These are phyloP conservation scores for Eurystomus gularis DNA, from an alignment of 2,113 vertebrate genomes.

Conservation along the genomic window DNA sequence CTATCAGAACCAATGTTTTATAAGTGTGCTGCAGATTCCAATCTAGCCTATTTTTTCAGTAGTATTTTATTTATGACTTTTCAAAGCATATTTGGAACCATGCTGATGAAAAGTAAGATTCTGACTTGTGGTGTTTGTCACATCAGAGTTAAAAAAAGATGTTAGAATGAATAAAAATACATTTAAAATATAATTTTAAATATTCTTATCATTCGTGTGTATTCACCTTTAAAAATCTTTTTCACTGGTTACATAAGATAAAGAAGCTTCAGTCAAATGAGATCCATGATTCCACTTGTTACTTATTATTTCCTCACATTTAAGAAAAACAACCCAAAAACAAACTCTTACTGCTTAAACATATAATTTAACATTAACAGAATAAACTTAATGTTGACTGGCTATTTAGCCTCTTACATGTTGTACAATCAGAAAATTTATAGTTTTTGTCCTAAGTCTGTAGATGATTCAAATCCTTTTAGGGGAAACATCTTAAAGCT, in stretches of 20 bases:
- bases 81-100: neutral
- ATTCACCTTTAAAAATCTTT: neutral
- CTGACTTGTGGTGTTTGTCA: neutral
- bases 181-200: neutral
- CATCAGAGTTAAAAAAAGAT: neutral
- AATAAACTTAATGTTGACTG: neutral
- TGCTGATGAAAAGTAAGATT: neutral
- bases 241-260: neutral
- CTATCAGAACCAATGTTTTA: constrained; percentile 19
- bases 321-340: neutral
- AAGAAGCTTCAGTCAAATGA: neutral
- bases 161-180: neutral
- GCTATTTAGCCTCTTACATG: neutral
- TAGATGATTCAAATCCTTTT: neutral
- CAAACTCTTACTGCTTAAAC: no score
- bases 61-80: neutral
- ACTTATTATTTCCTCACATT: neutral
- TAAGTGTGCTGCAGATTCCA: neutral
- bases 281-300: no score
- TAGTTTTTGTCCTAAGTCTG: neutral
- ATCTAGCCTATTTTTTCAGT: neutral
- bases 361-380: no score
- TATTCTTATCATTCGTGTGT: neutral
- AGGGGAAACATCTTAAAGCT: neutral
- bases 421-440: neutral